These are phyloP conservation scores for Eretmocerus hayati DNA, from an alignment of 2,888 invertebrate genomes.

Conservation along the genomic window DNA sequence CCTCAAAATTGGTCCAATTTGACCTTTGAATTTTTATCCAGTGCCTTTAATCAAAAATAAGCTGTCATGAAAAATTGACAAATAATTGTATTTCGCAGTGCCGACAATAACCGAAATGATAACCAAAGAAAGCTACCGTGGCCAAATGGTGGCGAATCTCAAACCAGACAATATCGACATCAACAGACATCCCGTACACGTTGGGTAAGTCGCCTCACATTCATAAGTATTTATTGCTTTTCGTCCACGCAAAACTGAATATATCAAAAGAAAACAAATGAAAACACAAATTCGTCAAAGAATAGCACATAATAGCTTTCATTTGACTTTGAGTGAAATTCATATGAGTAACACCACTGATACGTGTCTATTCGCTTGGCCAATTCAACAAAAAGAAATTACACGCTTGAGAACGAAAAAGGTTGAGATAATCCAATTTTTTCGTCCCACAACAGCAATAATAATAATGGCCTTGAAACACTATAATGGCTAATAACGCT, in stretches of 20 bases:
- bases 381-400: neutral
- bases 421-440: constrained; percentile 11
- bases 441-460: constrained; percentile 4
- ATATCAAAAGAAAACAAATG: neutral
- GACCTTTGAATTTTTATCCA: no score
- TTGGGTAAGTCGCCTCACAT: constrained; percentile 51
- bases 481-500: constrained; percentile 9
- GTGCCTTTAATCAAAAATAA: no score
- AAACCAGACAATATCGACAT: constrained; percentile 59
- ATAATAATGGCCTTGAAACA: constrained; percentile 13
- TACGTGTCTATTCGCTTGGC: no score
- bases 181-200: constrained; percentile 57
- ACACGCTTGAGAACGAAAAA: constrained; percentile 7
- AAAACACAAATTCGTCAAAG: neutral
- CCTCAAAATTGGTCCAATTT: no score
- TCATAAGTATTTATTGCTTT: neutral
- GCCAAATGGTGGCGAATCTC: constrained; percentile 50
- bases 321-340: no score
- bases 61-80: no score
- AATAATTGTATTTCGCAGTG: no score
- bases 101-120: constrained; percentile 45
- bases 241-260: neutral
- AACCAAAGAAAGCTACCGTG: constrained; percentile 47
- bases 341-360: no score
- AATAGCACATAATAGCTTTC: no score